Base-by-base conservation (phyloP, 2,797 vertebrate species). In the Micromesistius poutassou region DNA sequence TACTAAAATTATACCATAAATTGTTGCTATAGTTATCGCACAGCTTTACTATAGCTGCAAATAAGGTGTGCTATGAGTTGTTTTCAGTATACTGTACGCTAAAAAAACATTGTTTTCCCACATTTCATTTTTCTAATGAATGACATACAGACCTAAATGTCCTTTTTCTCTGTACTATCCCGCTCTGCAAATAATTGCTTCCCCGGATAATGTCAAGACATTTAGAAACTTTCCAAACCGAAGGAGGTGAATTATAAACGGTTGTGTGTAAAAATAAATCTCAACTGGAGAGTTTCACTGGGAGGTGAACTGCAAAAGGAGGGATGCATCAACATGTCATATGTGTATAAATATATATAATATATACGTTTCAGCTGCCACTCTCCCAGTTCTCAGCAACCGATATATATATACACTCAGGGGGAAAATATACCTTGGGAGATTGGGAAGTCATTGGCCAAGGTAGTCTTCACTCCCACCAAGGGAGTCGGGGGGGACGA, bases 171-270 rank as follows among this genome's bases (percentile, higher is more conserved):
- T 0, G 46, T 22, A 5, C 5, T 25, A 25, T 62, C 6, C 22
- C 3, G 6, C 55, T n/a, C 22, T 62, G 55, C 55, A 13, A n/a
- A 13, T 62, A 62, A 62, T 62, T 62, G 12, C 55, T 62, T 62
- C 55, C 55, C 3, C 55, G n/a, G 55, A 62, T 62, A 62, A 62
- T 62, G 55, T 62, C 55, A 62, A 62, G 55, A 62, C 55, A 62
- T 62, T 62, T 62, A 8, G n/a, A 62, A 62, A 62, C 55, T 7
- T 62, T 25, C 22, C 0, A 62, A 62, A 62, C 55, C 22, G 10
- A 25, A 10, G 22, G 55, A 62, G 6, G n/a, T 9, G 2, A 50
- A 16, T 42, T 42, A 42, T 13, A 50, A 50, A 62, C 55, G 46
- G 46, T 55, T 55, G 46, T 19, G 14, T 55, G 7, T 9, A 62